phyloP scores from a whole-genome alignment of 2,797 vertebrate species.

The Adrianichthys oophorus region DNA sequence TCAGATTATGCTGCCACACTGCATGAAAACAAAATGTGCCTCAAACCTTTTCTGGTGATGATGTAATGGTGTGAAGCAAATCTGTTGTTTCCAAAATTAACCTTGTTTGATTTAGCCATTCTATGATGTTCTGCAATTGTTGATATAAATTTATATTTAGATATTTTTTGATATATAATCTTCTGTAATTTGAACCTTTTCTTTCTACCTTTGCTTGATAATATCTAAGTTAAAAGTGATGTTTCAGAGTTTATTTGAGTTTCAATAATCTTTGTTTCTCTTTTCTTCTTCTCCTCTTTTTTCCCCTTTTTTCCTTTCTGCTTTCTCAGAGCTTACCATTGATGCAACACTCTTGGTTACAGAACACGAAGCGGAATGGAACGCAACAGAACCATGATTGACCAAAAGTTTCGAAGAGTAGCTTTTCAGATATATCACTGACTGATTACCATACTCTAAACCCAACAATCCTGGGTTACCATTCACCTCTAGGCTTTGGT shows the following conservation, averaged over 20 bases:
- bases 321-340: slow-evolving; percentile 48
- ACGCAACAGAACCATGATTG: slow-evolving; percentile 76
- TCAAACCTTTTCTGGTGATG: background rate
- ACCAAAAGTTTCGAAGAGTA: slow-evolving; percentile 50
- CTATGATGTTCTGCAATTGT: too few species aligned
- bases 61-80: slow-evolving; percentile 7
- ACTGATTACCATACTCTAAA: slow-evolving; percentile 32
- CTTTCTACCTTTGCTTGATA: too few species aligned
- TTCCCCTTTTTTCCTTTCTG: slow-evolving; percentile 31
- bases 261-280: too few species aligned
- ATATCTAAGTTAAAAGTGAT: too few species aligned
- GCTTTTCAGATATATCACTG: slow-evolving; percentile 47
- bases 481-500: background rate
- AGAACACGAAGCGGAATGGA: slow-evolving; percentile 73
- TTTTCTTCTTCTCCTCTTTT: slow-evolving; percentile 17
- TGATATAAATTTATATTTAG: too few species aligned
- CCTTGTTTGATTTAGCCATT: slow-evolving; percentile 12
- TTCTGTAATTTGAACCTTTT: too few species aligned
- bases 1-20: background rate
- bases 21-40: background rate
- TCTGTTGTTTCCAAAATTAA: slow-evolving; percentile 28
- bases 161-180: too few species aligned
- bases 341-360: slow-evolving; percentile 47
- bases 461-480: slow-evolving; percentile 13
- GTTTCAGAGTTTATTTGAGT: too few species aligned